These are phyloP conservation scores for Epinotia brunnichana DNA, from an alignment of 2,888 invertebrate species.

Conservation along the genomic window DNA sequence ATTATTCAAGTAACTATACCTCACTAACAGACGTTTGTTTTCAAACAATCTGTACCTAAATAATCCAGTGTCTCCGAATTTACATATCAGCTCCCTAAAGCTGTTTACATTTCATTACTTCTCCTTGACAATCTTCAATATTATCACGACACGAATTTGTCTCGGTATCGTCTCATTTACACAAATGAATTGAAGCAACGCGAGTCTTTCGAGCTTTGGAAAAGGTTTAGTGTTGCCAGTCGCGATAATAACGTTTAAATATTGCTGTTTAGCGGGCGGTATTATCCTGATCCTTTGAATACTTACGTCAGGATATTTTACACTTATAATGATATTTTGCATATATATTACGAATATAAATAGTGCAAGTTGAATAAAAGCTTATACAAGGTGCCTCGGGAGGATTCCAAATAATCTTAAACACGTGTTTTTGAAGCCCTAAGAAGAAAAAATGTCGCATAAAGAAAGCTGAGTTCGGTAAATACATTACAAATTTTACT, in stretches of 20 bases:
- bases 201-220: conserved; percentile 8
- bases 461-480: too few relatives aligned
- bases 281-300: too few relatives aligned
- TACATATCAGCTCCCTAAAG: conserved; percentile 23
- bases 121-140: conserved; percentile 19
- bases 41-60: conserved; percentile 13
- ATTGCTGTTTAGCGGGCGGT: neutral
- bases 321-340: too few relatives aligned
- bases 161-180: conserved; percentile 14
- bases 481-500: too few relatives aligned
- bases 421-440: too few relatives aligned
- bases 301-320: too few relatives aligned
- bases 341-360: too few relatives aligned
- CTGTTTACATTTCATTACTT: conserved; percentile 40
- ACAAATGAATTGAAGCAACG: conserved; percentile 20
- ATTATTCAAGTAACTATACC: conserved; percentile 6
- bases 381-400: too few relatives aligned
- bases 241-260: neutral
- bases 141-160: conserved; percentile 22
- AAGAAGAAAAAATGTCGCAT: too few relatives aligned
- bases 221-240: conserved; percentile 17
- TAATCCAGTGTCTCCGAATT: conserved; percentile 28
- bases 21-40: conserved; percentile 17
- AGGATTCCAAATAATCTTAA: too few relatives aligned
- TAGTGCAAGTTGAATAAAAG: too few relatives aligned